These are phyloP conservation scores for Silurus aristotelis DNA, from an alignment of 2,797 vertebrate species.

Conservation along the genomic window DNA sequence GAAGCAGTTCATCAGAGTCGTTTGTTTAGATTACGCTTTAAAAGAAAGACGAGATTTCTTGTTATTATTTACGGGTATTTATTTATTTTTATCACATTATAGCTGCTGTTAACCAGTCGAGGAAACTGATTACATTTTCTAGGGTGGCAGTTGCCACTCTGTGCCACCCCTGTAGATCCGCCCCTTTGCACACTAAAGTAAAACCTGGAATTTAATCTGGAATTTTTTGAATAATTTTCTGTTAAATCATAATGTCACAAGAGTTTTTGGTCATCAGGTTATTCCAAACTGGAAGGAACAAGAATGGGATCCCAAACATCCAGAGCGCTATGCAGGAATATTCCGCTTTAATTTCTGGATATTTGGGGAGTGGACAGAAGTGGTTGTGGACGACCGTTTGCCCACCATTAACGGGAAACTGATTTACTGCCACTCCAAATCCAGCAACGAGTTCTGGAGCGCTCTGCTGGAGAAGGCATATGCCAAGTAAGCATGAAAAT, in stretches of 20 bases:
- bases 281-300: conserved; percentile 86
- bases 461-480: conserved; percentile 94
- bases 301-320: conserved; percentile 84
- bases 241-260: neutral
- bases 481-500: conserved; percentile 81
- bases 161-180: no score
- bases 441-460: conserved; percentile 91
- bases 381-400: conserved; percentile 90
- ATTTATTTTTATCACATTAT: no score
- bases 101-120: no score
- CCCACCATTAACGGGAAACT: conserved; percentile 82
- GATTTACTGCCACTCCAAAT: conserved; percentile 90
- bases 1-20: no score
- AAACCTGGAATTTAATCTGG: neutral
- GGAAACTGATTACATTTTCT: no score
- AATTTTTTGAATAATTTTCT: neutral
- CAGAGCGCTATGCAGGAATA: conserved; percentile 84
- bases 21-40: no score
- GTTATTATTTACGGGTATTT: no score
- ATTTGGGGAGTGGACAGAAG: conserved; percentile 89
- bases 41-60: no score
- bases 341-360: conserved; percentile 94
- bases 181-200: neutral
- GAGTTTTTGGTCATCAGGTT: conserved; percentile 70
- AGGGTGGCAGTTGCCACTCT: no score